Base-by-base conservation (phyloP, 2,113 vertebrate genomes). In the Nothobranchius kuhntae region DNA sequence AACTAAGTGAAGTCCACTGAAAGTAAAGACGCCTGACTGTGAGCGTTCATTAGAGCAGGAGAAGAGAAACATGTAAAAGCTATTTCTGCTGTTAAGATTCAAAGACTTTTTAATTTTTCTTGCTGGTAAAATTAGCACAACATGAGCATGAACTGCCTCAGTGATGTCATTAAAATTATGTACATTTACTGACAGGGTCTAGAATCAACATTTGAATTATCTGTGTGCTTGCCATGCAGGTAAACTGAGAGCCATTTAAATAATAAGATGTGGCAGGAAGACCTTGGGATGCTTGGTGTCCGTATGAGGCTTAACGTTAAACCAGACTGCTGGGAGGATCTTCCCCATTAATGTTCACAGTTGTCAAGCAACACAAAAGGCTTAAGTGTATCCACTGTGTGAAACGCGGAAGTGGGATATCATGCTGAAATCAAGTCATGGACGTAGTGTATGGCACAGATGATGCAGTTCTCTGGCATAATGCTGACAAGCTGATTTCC, bases 401-500 rank as follows among this genome's bases (percentile, higher is more conserved):
- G 42, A 74, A 84, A 74, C 45, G 26, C 40, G 68, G 30, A 67
- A 54, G 61, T 35, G n/a, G 9, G 44, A 61, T 71, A 67, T 68
- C 65, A 50, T 61, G 67, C 55, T 77, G 42, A 30, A 46, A 70
- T 75, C 74, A 81, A 58, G 61, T 55, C 54, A 42, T 52, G 42
- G 60, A 75, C 60, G 54, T 50, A 30, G 36, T 50, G 56, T 57
- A 57, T 42, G 62, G 61, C 58, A 70, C 53, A 46, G 54, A 63
- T 36, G 45, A 77, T 52, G 62, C 38, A 60, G 59, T 64, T 61
- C 48, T 70, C 47, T 51, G 55, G 54, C 11, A 13, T 9, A 17
- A 65, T 63, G 62, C 78, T 82, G 77, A 83, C 76, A 71, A 61
- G 67, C 63, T 65, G 66, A 71, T 72, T 83, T 73, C 62, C 62